Base-by-base conservation (phyloP, 1,140 invertebrate species). In the Diorhabda carinulata region DNA sequence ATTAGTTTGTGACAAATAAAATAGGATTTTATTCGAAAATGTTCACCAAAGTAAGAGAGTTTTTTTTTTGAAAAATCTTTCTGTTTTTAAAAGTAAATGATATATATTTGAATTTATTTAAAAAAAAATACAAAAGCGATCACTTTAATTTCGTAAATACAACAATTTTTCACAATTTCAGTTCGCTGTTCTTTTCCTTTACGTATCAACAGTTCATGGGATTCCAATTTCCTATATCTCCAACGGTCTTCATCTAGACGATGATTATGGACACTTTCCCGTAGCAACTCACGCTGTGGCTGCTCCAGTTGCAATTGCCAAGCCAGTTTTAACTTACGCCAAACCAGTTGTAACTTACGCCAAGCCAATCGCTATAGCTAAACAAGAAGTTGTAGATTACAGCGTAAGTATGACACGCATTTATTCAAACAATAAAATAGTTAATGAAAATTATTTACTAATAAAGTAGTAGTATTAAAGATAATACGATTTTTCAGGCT, bases 311-410 rank as follows among this genome's bases (percentile, higher is more conserved):
- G 62, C 56, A 0, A 25, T 57, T 45, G n/a, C 43, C 40, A 44
- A 58, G 64, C 60, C 57, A 43, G 52, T 40, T 6, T 41, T 64
- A n/a, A 56, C 64, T 4, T 47, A 69, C 47, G 64, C 64, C 40
- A 25, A 57, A 5, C 52, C 64, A 40, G 58, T 47, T 67, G 43
- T 25, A 25, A 25, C 25, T 25, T 25, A 25, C 25, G 25, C 25
- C 25, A 52, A 52, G n/a, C 41, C 63, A 41, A 25, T 64, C 2
- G 62, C 56, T 5, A 43, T 64, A 59, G n/a, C 43, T 40, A 52
- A 61, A 70, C 47, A 65, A 47, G 52, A 40, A 9, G 57, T 66
- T 10, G 63, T 70, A 3, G 63, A 70, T 44, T 70, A 70, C 40
- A 40, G 52, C 8, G 63, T 70, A 41, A 65, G 63, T 68, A 56